These are phyloP conservation scores for Salvelinus namaycush DNA, from an alignment of 2,113 vertebrate species.

Conservation along the genomic window DNA sequence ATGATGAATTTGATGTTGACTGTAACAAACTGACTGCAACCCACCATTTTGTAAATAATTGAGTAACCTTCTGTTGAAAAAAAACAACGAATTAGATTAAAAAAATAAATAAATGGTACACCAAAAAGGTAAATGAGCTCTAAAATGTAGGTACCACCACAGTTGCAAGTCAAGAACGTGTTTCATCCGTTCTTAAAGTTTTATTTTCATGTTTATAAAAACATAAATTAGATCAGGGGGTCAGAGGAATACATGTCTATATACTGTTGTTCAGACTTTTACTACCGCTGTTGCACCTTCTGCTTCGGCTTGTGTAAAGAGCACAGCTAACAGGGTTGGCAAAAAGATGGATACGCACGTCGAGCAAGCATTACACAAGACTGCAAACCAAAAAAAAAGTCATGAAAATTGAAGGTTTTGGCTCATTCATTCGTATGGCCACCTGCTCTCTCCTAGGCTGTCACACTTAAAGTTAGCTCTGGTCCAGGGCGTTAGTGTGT, in stretches of 20 bases:
- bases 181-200: background rate
- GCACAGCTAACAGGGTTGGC: constrained; percentile 4
- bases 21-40: too few species aligned
- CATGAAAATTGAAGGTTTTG: background rate
- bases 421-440: background rate
- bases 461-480: background rate
- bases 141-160: too few species aligned
- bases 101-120: too few species aligned
- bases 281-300: background rate
- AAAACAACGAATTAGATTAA: too few species aligned
- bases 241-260: background rate
- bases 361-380: background rate
- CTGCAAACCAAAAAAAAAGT: background rate
- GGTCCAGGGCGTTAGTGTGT: too few species aligned
- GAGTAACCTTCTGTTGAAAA: too few species aligned
- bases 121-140: too few species aligned
- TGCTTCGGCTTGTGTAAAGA: background rate
- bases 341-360: constrained; percentile 2
- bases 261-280: background rate
- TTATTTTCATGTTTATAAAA: constrained; percentile 1
- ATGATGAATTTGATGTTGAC: too few species aligned
- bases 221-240: background rate
- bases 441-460: background rate
- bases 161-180: too few species aligned
- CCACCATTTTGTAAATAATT: too few species aligned